Evolutionary conservation across 2,888 invertebrate genomes (phyloP).

Genomic region (Bugula neritina): DNA sequence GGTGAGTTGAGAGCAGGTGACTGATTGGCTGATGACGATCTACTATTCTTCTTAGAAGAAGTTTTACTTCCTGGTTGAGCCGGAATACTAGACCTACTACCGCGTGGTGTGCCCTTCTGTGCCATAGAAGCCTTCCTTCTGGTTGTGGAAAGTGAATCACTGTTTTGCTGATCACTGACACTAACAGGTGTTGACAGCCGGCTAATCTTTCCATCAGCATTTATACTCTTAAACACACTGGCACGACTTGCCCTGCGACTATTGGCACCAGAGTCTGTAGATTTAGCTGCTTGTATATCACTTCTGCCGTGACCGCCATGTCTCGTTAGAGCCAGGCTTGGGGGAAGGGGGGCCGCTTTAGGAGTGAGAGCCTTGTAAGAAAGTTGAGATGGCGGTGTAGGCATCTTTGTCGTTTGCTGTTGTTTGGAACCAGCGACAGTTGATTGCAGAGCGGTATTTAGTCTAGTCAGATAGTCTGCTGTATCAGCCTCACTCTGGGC

Average conservation of each 20-base stretch:
- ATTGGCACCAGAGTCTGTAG: background rate
- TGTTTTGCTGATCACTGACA: background rate
- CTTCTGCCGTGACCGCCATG: constrained; percentile 31
- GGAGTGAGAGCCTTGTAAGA: constrained; percentile 49
- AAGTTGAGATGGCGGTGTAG: constrained; percentile 40
- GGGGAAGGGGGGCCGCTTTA: constrained; percentile 46
- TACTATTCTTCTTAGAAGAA: background rate
- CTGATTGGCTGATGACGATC: background rate
- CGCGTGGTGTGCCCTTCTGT: background rate
- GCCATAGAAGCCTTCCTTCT: background rate
- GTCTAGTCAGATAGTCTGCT: background rate
- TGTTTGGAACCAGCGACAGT: background rate
- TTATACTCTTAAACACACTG: constrained; percentile 25
- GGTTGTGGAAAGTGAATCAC: background rate
- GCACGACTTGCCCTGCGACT: constrained; percentile 14
- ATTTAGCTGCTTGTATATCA: background rate
- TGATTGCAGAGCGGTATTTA: background rate
- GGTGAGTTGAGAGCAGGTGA: background rate
- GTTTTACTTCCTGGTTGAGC: constrained; percentile 17
- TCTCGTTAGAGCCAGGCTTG: constrained; percentile 36
- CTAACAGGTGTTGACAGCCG: background rate
- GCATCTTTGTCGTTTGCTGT: background rate
- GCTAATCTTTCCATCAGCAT: constrained; percentile 5
- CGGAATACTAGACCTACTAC: constrained; percentile 2
- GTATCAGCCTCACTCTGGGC: constrained; percentile 13